phyloP scores from a whole-genome alignment of 53 echinoderm and acorn worm genomes.

The Astropecten irregularis region DNA sequence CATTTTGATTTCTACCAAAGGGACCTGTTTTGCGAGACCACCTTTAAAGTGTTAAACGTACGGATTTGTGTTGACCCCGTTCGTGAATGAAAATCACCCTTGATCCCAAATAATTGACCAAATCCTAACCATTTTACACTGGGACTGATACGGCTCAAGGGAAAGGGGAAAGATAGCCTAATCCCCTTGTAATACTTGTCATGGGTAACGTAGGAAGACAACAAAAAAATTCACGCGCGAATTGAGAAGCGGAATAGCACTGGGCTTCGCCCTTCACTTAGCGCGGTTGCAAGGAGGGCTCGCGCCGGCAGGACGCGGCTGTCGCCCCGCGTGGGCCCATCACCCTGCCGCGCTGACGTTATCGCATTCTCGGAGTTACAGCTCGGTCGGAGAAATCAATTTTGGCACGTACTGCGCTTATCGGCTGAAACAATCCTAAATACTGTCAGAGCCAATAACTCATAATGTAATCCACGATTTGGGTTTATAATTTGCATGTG shows the following conservation, averaged over 20 bases:
- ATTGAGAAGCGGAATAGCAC: no score
- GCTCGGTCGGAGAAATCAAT: not conserved
- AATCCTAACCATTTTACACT: slow-evolving; percentile 1
- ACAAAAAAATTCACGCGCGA: no score
- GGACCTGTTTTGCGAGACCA: no score
- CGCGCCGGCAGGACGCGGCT: slow-evolving; percentile 28
- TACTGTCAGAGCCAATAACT: not conserved
- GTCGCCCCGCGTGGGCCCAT: not conserved
- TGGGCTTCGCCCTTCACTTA: slow-evolving; percentile 20
- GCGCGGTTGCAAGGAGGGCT: not conserved
- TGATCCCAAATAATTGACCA: not conserved
- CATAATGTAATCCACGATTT: not conserved
- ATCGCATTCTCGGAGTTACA: slow-evolving; percentile 17
- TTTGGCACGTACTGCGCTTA: not conserved
- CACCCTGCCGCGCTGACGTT: slow-evolving; percentile 1
- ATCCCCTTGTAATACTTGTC: no score
- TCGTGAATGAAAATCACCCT: no score
- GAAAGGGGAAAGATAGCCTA: not conserved
- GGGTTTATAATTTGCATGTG: no score
- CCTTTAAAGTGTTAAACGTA: no score
- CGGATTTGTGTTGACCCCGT: no score
- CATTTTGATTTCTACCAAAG: no score
- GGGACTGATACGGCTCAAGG: not conserved
- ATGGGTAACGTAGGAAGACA: no score
- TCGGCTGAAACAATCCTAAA: slow-evolving; percentile 10